Percentiles rank a stretch among this genome's conserved stretches.
Evolutionary conservation across 1,140 invertebrate species (phyloP).

Genomic region (Neodiprion lecontei): DNA sequence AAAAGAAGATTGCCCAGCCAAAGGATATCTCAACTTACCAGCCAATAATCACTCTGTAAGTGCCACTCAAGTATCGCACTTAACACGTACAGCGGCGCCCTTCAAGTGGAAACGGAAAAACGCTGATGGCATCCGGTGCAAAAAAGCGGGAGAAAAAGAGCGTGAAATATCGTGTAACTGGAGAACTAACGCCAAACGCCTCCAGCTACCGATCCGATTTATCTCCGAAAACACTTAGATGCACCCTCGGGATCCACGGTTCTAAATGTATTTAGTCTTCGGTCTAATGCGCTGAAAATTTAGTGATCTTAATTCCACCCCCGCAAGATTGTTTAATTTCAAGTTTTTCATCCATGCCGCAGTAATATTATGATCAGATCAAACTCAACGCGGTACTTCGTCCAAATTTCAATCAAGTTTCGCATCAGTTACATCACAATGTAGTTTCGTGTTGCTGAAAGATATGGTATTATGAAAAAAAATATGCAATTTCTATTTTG

Average conservation of each 20-base stretch:
- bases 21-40: neutral
- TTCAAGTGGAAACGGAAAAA: conserved; percentile 1
- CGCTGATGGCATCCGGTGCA: conserved; percentile 6
- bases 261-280: conserved; percentile 9
- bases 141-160: neutral
- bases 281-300: neutral
- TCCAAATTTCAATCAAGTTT: no score
- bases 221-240: conserved; percentile 10
- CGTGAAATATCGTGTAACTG: neutral
- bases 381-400: no score
- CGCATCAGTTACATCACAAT: no score
- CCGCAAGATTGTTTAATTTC: neutral
- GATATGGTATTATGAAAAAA: no score
- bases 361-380: no score
- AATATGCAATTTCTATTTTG: no score
- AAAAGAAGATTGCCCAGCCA: neutral
- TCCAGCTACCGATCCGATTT: neutral
- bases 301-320: neutral
- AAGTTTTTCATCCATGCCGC: no score
- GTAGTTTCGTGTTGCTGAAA: no score
- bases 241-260: neutral
- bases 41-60: neutral
- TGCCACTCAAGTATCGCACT: neutral
- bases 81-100: neutral
- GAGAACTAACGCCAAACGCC: neutral